Base-by-base conservation (phyloP, 2,113 vertebrate genomes). In the Limnothrissa miodon region DNA sequence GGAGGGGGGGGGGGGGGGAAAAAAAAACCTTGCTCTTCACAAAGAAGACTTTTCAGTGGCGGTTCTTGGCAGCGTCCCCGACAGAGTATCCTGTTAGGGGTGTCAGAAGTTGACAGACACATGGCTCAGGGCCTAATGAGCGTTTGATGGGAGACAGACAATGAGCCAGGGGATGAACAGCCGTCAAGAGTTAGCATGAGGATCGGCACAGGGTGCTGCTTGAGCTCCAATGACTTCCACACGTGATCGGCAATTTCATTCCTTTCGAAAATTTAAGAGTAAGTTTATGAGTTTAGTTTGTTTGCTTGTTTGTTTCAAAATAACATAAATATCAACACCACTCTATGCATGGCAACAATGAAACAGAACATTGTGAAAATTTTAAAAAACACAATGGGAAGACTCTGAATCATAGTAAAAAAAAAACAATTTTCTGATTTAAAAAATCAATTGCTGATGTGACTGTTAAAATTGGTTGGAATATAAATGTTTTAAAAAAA, bases 81-180 rank as follows among this genome's bases (percentile, higher is more conserved):
- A 90, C 82, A 39, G 89, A 88, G 84, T 84, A 87, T 81, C 83
- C 86, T 89, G 85, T 46, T 81, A 89, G 84, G 48, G 9, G 87
- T 89, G 92, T 92, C 90, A 91, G 85, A 91, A 88, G 92, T 92
- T 90, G 93, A 92, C 91, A 88, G 88, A 87, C 85, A 79, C 86
- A 82, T 94, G 93, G 92, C 91, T 5, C 7, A n/a, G 2, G 1
- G 91, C 91, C 92, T 93, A 93, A 94, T 90, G 93, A 87, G 85
- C 86, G 87, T 94, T 94, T 92, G 89, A 93, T 91, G 87, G 59
- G 92, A 83, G 10, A 45, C 42, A 80, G 78, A 91, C 88, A 92
- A 92, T 90, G 85, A 66, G 42, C 80, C 42, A 83, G 84, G 86
- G 86, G 83, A 66, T 33, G 59, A 33, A 33, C 59, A 4, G 59